A percentile compares a stretch with the other conserved stretches of the same genome.
phyloP scores from a whole-genome alignment of 2,797 vertebrate species.

The Cygnus olor region DNA sequence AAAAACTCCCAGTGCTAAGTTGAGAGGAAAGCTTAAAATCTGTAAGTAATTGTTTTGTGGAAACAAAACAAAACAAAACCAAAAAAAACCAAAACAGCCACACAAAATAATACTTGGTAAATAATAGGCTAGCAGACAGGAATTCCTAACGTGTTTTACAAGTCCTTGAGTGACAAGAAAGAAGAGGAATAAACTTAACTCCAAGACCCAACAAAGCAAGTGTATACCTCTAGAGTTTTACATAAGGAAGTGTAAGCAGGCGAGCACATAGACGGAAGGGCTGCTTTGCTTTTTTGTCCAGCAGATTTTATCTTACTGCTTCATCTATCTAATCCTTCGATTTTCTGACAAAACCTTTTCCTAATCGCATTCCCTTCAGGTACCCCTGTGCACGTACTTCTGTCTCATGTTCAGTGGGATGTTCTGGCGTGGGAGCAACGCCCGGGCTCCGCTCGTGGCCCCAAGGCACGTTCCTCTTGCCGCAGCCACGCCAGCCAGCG shows the following conservation, averaged over 20 bases:
- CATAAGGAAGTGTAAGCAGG: accelerated
- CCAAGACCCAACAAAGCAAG: neutral
- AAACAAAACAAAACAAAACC: neutral
- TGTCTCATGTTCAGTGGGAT: neutral
- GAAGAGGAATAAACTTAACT: neutral
- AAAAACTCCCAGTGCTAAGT: neutral
- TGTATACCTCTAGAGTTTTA: neutral
- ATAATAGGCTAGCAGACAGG: neutral
- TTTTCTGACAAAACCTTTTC: neutral
- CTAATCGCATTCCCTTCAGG: accelerated
- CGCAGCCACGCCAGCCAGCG: too few relatives aligned
- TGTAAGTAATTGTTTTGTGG: neutral
- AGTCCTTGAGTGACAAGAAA: neutral
- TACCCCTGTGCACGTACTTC: neutral
- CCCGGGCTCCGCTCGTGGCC: neutral
- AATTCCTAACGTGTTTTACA: neutral
- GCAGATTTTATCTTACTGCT: neutral
- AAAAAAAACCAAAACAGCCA: neutral
- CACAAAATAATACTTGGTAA: neutral
- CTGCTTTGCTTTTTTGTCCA: neutral
- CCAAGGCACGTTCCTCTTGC: neutral
- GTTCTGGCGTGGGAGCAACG: neutral
- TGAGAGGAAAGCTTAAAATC: neutral
- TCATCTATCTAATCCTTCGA: neutral
- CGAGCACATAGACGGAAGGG: accelerated